Evolutionary conservation across 92 coral and sea anemone genomes (phyloP).

Genomic region (Bergia sp.): DNA sequence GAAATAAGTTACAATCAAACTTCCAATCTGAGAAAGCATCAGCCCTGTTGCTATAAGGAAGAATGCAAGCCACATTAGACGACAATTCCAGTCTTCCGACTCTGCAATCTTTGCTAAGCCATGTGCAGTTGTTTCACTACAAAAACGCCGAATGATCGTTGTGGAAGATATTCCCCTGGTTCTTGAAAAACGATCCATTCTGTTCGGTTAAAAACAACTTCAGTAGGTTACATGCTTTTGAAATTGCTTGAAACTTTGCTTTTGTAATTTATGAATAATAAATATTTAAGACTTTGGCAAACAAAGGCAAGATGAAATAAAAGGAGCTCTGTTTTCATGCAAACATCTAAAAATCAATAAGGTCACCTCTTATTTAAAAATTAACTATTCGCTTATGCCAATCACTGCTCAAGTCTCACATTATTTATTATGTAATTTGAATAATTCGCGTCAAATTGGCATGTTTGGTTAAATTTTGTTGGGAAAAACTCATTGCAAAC

Average conservation of each 20-base stretch:
- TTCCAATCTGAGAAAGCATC: slow-evolving; percentile 22
- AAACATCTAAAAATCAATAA: not conserved
- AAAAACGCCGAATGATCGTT: not conserved
- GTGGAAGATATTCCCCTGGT: not conserved
- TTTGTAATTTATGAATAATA: too few species aligned
- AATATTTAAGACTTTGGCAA: too few species aligned
- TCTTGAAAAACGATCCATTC: not conserved
- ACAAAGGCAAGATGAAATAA: not conserved
- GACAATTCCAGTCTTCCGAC: not conserved
- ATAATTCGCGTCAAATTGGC: not conserved
- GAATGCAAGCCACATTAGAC: slow-evolving; percentile 4
- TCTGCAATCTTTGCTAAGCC: slow-evolving; percentile 12
- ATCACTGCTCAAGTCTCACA: not conserved
- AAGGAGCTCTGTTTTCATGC: not conserved
- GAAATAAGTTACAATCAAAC: not conserved
- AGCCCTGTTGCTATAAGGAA: slow-evolving; percentile 1
- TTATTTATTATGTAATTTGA: not conserved
- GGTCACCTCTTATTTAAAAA: not conserved
- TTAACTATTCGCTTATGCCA: not conserved
- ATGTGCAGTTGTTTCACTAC: slow-evolving; percentile 22
- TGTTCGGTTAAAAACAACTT: not conserved
- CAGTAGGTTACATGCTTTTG: not conserved
- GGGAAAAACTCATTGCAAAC: too few species aligned
- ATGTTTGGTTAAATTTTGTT: too few species aligned
- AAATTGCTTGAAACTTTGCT: not conserved